Evolutionary conservation across 2,797 vertebrate genomes (phyloP).

Genomic region (Cyprinodon diabolis): DNA sequence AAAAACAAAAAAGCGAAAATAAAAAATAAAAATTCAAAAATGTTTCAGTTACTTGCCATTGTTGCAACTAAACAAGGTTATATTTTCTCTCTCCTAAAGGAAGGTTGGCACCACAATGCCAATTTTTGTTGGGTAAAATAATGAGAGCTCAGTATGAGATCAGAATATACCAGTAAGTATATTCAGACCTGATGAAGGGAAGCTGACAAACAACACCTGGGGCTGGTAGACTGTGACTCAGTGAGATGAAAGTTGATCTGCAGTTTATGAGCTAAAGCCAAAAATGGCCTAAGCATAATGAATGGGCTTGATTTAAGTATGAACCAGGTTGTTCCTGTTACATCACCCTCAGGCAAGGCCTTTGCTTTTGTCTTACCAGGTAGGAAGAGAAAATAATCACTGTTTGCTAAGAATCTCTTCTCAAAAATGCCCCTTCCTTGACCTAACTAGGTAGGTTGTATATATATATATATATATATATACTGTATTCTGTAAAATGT

Average conservation of each 20-base stretch:
- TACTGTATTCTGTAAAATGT: no score
- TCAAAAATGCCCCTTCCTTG: no score
- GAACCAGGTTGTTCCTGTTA: not conserved
- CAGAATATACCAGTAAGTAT: not conserved
- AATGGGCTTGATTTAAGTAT: constrained; percentile 13
- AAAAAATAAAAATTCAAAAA: not conserved
- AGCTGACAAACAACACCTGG: constrained; percentile 10
- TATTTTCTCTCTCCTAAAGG: not conserved
- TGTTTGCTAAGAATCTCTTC: not conserved
- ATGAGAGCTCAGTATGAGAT: constrained; percentile 1
- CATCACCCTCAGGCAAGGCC: constrained; percentile 5
- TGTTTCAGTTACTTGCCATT: not conserved
- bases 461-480: not conserved
- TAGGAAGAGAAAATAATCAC: not conserved
- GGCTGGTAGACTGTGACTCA: not conserved
- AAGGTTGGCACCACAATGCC: constrained; percentile 8
- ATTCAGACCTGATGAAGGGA: constrained; percentile 15
- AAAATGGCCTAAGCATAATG: constrained; percentile 13
- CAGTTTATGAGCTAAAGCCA: constrained; percentile 4
- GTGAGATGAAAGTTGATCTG: constrained; percentile 1
- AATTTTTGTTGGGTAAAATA: constrained; percentile 12
- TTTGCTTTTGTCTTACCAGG: not conserved
- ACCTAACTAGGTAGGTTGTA: not conserved
- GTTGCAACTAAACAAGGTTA: constrained; percentile 1
- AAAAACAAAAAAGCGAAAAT: not conserved